phyloP scores from a whole-genome alignment of 2,888 invertebrate genomes.

The Drosophila gaucha region DNA sequence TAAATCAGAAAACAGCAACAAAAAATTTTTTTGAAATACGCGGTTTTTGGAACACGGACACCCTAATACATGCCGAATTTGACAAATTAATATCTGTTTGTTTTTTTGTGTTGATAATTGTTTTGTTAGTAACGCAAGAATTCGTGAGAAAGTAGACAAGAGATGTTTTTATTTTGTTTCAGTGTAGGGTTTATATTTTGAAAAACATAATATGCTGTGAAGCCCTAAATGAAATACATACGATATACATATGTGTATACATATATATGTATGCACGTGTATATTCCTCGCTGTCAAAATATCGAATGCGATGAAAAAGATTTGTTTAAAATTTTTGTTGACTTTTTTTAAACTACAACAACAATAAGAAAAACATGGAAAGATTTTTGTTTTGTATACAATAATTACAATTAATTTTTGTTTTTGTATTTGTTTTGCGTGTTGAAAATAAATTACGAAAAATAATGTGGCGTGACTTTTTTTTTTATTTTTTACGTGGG shows the following conservation, averaged over 20 bases:
- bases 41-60: conserved; percentile 19
- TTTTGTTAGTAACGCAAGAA: conserved; percentile 33
- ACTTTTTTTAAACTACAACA: conserved; percentile 63
- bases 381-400: conserved; percentile 35
- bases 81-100: not conserved
- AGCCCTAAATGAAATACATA: conserved; percentile 8
- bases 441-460: conserved; percentile 44
- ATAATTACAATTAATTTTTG: conserved; percentile 20
- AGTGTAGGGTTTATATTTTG: conserved; percentile 47
- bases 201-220: conserved; percentile 59
- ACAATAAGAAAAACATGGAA: conserved; percentile 74
- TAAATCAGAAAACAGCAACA: not conserved
- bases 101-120: not conserved
- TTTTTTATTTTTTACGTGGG: not conserved
- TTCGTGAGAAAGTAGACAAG: conserved; percentile 1
- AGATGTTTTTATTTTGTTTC: conserved; percentile 1
- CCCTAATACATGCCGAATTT: conserved; percentile 30
- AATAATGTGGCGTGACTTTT: conserved; percentile 47
- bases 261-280: not conserved
- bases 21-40: not conserved
- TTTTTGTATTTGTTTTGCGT: conserved; percentile 23
- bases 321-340: not conserved
- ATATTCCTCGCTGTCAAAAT: not conserved
- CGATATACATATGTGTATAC: not conserved
- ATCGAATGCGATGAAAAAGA: conserved; percentile 28